These are phyloP conservation scores for Drymonia ruficornis DNA, from an alignment of 2,888 invertebrate genomes.

Conservation along the genomic window DNA sequence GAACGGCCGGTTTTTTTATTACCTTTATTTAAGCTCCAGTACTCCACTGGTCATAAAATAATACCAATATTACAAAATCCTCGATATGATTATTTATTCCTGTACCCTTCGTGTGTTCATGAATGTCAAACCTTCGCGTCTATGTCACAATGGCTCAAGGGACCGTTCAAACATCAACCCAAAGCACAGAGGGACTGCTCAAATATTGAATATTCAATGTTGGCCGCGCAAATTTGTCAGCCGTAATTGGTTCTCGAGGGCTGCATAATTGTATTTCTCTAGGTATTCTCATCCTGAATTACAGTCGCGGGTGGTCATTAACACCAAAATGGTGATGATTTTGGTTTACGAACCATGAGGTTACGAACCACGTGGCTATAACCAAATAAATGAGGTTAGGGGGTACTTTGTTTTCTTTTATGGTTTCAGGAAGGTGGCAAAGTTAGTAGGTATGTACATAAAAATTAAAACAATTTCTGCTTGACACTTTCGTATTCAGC, in stretches of 20 bases:
- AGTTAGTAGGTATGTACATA: not conserved
- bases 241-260: slow-evolving; percentile 30
- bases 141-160: not conserved
- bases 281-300: slow-evolving; percentile 14
- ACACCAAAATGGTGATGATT: not conserved
- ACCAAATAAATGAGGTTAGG: not conserved
- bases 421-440: not conserved
- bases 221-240: slow-evolving; percentile 22
- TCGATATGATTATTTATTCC: too few species aligned
- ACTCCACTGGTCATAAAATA: too few species aligned
- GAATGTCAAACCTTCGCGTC: too few species aligned
- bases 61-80: too few species aligned
- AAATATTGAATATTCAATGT: slow-evolving; percentile 23
- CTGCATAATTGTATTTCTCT: slow-evolving; percentile 24
- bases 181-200: slow-evolving; percentile 5
- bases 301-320: slow-evolving; percentile 9
- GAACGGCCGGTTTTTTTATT: too few species aligned
- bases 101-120: too few species aligned
- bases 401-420: not conserved
- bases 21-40: too few species aligned
- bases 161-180: not conserved
- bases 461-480: too few species aligned
- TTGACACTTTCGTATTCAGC: too few species aligned
- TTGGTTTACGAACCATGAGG: not conserved
- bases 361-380: too few species aligned